Conservation (phyloP, 2,797 vertebrate genomes). For the Kryptopterus vitreolus region DNA sequence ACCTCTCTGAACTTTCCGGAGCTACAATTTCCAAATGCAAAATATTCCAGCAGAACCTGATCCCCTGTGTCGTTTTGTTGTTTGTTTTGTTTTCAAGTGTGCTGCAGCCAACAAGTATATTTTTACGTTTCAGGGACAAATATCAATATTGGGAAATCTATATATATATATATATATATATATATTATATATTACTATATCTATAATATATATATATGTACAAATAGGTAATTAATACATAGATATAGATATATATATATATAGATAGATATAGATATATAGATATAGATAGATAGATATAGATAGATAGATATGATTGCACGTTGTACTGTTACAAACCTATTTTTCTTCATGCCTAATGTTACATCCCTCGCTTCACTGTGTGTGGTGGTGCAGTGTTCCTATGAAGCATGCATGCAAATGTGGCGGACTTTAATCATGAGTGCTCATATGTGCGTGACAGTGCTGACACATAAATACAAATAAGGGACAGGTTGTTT, state of each 20-base stretch:
- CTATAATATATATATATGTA: too few relatives aligned
- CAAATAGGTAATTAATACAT: too few relatives aligned
- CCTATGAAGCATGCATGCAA: not conserved
- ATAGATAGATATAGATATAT: too few relatives aligned
- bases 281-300: too few relatives aligned
- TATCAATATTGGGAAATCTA: too few relatives aligned
- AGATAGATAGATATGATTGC: too few relatives aligned
- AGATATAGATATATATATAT: too few relatives aligned
- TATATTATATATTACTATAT: too few relatives aligned
- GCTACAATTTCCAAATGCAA: constrained; percentile 11
- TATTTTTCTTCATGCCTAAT: too few relatives aligned
- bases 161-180: too few relatives aligned
- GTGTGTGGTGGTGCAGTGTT: not conserved
- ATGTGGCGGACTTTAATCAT: not conserved
- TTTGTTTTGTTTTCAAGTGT: too few relatives aligned
- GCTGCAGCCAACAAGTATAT: not conserved
- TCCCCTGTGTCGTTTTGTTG: not conserved
- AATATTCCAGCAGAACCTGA: not conserved
- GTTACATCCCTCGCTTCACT: not conserved
- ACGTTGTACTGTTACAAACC: not conserved
- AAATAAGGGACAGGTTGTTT: not conserved
- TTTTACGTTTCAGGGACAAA: not conserved
- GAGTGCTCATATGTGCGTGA: not conserved
- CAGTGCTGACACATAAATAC: not conserved
- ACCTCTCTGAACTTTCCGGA: constrained; percentile 5